Conservation (phyloP, 2,113 vertebrate genomes). For the Formicarius rufipectus region DNA sequence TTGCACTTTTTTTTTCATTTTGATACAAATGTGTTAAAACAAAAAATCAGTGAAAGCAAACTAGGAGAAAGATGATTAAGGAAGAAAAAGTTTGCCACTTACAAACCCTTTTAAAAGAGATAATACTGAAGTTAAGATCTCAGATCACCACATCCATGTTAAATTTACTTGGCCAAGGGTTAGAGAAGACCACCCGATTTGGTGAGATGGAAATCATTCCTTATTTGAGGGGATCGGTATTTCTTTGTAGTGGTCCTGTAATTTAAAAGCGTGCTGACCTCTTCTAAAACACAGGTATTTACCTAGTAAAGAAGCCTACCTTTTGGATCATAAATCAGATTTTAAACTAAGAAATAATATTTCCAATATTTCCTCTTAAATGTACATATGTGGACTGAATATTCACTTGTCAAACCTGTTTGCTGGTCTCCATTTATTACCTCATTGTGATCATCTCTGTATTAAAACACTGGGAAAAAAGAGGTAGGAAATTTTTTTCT, state of each 20-base stretch:
- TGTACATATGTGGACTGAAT: neutral
- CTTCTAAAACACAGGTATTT: neutral
- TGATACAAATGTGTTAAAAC: neutral
- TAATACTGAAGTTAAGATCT: neutral
- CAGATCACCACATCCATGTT: neutral
- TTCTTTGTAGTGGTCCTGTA: neutral
- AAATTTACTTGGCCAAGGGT: neutral
- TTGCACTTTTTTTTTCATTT: neutral
- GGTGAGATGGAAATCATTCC: neutral
- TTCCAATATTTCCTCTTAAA: neutral
- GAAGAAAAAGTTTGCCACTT: neutral
- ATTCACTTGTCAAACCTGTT: constrained; percentile 28
- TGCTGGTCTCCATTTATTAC: neutral
- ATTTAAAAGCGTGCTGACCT: neutral
- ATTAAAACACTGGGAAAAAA: neutral
- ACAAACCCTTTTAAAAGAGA: neutral
- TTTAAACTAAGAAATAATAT: constrained; percentile 41
- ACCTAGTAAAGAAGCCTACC: neutral
- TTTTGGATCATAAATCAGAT: neutral
- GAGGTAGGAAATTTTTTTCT: neutral
- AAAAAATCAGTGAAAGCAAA: neutral
- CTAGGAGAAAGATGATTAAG: neutral
- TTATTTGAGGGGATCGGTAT: neutral
- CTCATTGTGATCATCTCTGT: neutral
- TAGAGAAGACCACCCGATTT: neutral